Evolutionary conservation across 2,888 invertebrate genomes (phyloP).

Genomic region (Boloria selene): DNA sequence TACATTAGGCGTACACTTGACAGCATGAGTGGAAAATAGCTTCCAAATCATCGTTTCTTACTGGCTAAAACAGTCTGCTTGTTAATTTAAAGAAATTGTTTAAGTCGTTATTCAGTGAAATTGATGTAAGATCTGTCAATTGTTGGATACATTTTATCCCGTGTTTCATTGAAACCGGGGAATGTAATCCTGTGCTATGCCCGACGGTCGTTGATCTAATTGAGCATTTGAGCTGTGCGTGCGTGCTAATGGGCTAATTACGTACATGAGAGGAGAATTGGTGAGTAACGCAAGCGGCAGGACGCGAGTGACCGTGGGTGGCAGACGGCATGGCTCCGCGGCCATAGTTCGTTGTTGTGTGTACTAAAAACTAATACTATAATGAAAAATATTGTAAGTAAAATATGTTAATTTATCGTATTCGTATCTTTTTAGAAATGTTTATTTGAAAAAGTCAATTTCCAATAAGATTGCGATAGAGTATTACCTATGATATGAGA

Average conservation of each 20-base stretch:
- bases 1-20: constrained; percentile 27
- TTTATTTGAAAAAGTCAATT: no score
- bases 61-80: background rate
- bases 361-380: constrained; percentile 20
- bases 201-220: constrained; percentile 76
- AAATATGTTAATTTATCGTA: background rate
- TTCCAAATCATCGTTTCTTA: constrained; percentile 15
- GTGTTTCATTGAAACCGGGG: constrained; percentile 61
- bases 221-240: constrained; percentile 80
- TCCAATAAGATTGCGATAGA: no score
- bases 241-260: constrained; percentile 81
- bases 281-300: constrained; percentile 68
- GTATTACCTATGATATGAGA: no score
- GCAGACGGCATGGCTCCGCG: constrained; percentile 79
- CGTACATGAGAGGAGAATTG: constrained; percentile 73
- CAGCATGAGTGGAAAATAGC: constrained; percentile 37
- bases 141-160: constrained; percentile 50
- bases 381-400: background rate
- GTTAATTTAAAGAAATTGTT: background rate
- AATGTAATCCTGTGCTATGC: constrained; percentile 68
- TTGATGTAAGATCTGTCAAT: constrained; percentile 28
- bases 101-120: constrained; percentile 1
- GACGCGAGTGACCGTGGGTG: constrained; percentile 74
- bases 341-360: constrained; percentile 28
- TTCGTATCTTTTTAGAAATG: background rate